Evolutionary conservation across 2,888 invertebrate genomes (phyloP).

Genomic region (Drosophila paramelanica): DNA sequence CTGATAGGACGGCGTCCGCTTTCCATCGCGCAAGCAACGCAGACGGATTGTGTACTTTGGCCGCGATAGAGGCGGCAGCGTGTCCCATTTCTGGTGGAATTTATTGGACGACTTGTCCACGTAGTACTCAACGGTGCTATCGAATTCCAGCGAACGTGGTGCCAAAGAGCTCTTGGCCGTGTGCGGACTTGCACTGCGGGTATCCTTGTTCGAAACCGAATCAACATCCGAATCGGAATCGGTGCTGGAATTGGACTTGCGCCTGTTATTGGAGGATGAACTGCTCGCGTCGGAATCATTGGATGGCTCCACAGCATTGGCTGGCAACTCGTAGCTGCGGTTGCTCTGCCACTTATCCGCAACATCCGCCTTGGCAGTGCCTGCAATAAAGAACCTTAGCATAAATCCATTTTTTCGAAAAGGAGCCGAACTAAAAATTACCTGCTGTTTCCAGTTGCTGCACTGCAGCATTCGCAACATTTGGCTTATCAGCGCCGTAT

Average conservation of each 20-base stretch:
- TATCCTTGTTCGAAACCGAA: neutral
- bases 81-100: conserved; percentile 87
- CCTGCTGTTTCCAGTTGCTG: neutral
- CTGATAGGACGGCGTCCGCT: rapidly evolving
- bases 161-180: neutral
- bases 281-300: neutral
- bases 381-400: neutral
- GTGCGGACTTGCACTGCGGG: neutral
- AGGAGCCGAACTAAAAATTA: neutral
- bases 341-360: conserved; percentile 26
- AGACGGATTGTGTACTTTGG: conserved; percentile 86
- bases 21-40: conserved; percentile 15
- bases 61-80: conserved; percentile 88
- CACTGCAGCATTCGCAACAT: neutral
- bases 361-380: neutral
- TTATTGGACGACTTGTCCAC: conserved; percentile 87
- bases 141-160: conserved; percentile 67
- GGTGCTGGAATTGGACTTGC: neutral
- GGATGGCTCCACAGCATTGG: neutral
- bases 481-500: conserved; percentile 17
- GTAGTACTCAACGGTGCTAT: conserved; percentile 86
- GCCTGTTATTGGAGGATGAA: neutral
- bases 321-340: conserved; percentile 16
- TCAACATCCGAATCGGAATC: neutral
- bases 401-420: neutral